Conservation (phyloP, 1,140 invertebrate genomes). For the Philaenus spumarius region DNA sequence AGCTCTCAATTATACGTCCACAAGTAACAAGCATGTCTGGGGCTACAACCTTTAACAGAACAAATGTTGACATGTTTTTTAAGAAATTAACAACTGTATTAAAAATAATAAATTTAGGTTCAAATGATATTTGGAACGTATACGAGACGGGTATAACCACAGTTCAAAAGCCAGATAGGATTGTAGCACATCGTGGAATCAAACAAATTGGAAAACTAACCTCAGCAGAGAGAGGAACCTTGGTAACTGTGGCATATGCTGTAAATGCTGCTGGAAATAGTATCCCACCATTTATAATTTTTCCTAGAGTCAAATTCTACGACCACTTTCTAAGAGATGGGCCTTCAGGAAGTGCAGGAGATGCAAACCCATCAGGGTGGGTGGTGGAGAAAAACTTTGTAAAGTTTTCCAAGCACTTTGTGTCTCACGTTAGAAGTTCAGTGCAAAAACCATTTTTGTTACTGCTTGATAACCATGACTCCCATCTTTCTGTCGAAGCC, state of each 20-base stretch:
- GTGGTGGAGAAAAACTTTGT: constrained; percentile 31
- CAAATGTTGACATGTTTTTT: constrained; percentile 37
- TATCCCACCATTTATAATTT: constrained; percentile 42
- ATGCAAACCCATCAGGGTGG: constrained; percentile 34
- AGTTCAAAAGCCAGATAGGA: constrained; percentile 39
- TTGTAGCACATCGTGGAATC: constrained; percentile 39
- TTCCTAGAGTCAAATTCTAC: constrained; percentile 36
- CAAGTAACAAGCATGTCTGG: constrained; percentile 41
- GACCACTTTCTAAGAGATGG: constrained; percentile 38
- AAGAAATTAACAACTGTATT: constrained; percentile 35
- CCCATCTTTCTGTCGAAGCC: background rate
- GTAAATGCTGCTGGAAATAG: constrained; percentile 38
- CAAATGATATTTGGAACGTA: constrained; percentile 40
- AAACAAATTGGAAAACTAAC: constrained; percentile 41
- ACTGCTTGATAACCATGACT: constrained; percentile 40
- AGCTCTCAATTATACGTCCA: constrained; percentile 38
- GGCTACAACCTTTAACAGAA: constrained; percentile 39
- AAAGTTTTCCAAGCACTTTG: constrained; percentile 36
- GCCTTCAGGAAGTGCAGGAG: constrained; percentile 38
- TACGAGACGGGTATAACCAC: constrained; percentile 45
- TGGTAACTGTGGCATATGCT: constrained; percentile 39
- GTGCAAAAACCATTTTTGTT: constrained; percentile 35
- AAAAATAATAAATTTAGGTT: constrained; percentile 30
- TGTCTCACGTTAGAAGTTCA: constrained; percentile 28
- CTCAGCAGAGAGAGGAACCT: constrained; percentile 40